These are phyloP conservation scores for Cantharis lateralis DNA, from an alignment of 2,888 invertebrate species.

Conservation along the genomic window DNA sequence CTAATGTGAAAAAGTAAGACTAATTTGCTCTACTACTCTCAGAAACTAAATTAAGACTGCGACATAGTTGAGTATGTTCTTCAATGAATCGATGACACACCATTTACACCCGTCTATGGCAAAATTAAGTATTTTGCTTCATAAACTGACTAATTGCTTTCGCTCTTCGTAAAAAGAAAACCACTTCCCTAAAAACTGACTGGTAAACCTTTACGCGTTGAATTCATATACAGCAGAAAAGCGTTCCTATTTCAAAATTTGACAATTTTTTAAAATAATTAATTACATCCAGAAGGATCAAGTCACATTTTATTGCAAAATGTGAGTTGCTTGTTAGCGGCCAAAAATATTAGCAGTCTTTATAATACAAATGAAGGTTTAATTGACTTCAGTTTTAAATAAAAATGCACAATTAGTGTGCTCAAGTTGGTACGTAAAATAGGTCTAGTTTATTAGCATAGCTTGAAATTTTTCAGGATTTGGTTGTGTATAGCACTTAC, in stretches of 20 bases:
- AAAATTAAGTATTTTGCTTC: background rate
- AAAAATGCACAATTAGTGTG: background rate
- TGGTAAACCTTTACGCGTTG: too few relatives aligned
- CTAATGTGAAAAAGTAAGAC: background rate
- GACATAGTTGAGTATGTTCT: background rate
- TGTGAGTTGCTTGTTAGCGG: background rate
- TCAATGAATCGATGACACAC: background rate
- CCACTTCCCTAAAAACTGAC: background rate
- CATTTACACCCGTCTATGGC: background rate
- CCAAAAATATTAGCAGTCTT: background rate
- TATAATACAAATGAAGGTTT: too few relatives aligned
- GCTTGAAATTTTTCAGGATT: background rate
- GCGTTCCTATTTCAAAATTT: too few relatives aligned
- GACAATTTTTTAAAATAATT: too few relatives aligned
- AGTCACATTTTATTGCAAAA: background rate
- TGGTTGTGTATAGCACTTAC: background rate
- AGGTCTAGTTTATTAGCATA: background rate
- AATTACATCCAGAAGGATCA: too few relatives aligned
- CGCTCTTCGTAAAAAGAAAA: background rate
- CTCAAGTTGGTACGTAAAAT: background rate
- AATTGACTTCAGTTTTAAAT: background rate
- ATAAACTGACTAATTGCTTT: too few relatives aligned
- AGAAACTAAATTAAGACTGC: background rate
- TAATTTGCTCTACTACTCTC: background rate
- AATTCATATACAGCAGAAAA: background rate